A percentile compares a stretch with the other conserved stretches of the same genome.
These are phyloP conservation scores for Tenualosa thibaudeaui DNA, from an alignment of 2,797 vertebrate genomes.

Conservation along the genomic window DNA sequence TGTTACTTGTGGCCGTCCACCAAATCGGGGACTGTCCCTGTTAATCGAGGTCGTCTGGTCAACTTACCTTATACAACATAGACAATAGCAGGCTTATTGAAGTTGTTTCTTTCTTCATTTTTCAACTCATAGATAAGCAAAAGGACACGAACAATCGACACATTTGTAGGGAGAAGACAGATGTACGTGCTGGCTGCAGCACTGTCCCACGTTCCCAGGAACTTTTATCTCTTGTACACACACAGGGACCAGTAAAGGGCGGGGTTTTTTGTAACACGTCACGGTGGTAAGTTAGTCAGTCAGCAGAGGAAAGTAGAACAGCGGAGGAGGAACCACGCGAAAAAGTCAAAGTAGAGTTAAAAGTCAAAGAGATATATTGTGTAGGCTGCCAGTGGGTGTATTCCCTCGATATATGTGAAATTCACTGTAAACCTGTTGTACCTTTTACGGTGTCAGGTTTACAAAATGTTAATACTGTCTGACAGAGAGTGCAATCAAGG, in stretches of 20 bases:
- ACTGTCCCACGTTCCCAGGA: background rate
- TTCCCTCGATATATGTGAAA: background rate
- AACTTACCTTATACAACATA: too few species aligned
- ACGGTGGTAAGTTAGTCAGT: background rate
- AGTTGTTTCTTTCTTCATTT: too few species aligned
- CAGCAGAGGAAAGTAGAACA: background rate
- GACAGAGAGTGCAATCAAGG: background rate
- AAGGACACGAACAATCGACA: too few species aligned
- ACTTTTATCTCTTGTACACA: slow-evolving; percentile 2
- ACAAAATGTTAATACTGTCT: background rate
- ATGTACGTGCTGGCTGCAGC: too few species aligned
- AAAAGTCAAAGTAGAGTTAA: background rate
- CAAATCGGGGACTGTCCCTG: too few species aligned
- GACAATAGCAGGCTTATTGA: too few species aligned
- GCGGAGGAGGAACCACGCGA: background rate
- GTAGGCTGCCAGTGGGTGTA: background rate
- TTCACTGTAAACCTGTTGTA: background rate
- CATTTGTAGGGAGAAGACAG: too few species aligned
- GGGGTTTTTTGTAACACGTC: background rate
- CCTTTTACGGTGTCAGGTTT: background rate
- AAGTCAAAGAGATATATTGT: background rate
- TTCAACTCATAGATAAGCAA: too few species aligned
- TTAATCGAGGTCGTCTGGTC: too few species aligned
- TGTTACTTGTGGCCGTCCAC: too few species aligned
- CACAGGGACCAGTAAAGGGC: background rate